Evolutionary conservation across 2,888 invertebrate species (phyloP).

Genomic region (Eilema griseolum): DNA sequence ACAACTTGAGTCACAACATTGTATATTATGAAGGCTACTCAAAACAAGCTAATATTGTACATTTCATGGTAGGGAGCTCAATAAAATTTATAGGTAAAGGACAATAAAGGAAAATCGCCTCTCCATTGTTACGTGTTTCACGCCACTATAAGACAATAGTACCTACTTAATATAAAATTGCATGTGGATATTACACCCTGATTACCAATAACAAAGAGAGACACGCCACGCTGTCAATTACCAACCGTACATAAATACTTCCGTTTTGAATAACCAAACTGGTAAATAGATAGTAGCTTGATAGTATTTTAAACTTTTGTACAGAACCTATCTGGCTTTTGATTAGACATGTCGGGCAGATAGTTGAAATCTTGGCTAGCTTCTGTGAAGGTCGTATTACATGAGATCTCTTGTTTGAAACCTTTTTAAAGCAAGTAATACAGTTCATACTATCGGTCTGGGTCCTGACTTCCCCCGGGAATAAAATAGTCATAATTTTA

Average conservation of each 20-base stretch:
- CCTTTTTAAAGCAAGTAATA: too few relatives aligned
- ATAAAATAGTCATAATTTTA: too few relatives aligned
- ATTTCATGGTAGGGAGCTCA: neutral
- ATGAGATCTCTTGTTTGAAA: too few relatives aligned
- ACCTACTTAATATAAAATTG: conserved; percentile 56
- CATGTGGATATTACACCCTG: conserved; percentile 71
- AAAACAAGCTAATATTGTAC: too few relatives aligned
- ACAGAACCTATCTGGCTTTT: neutral
- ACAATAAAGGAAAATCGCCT: neutral
- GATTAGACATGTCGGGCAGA: neutral
- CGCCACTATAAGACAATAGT: conserved; percentile 59
- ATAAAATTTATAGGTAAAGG: conserved; percentile 43
- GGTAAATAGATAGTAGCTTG: neutral
- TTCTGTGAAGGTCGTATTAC: too few relatives aligned
- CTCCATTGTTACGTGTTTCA: conserved; percentile 30
- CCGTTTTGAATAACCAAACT: conserved; percentile 2
- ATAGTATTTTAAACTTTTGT: neutral
- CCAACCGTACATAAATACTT: conserved; percentile 43
- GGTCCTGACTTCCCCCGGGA: too few relatives aligned
- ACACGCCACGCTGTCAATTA: conserved; percentile 59
- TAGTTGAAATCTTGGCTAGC: too few relatives aligned
- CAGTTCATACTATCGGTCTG: too few relatives aligned
- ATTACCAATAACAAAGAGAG: conserved; percentile 61
- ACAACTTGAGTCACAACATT: too few relatives aligned
- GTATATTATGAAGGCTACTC: too few relatives aligned